Evolutionary conservation across 37 sponge, comb jelly and placozoan genomes (phyloP).

Genomic region (Bolinopsis microptera): DNA sequence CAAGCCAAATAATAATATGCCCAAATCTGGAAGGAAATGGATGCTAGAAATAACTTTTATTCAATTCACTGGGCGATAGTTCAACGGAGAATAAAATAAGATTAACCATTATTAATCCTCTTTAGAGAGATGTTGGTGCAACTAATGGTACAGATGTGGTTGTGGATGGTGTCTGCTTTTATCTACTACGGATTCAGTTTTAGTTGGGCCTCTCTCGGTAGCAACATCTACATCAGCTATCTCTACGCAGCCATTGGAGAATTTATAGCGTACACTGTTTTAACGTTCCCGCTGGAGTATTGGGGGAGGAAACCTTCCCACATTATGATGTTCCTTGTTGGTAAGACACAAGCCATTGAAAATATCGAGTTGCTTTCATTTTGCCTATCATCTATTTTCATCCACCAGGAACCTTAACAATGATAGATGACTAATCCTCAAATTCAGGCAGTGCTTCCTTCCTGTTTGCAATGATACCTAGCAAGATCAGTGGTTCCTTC

Average conservation of each 20-base stretch:
- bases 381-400: too few species aligned
- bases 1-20: too few species aligned
- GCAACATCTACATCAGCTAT: slow-evolving; percentile 6
- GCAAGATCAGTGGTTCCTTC: slow-evolving; percentile 7
- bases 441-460: slow-evolving; percentile 15
- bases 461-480: slow-evolving; percentile 1
- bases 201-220: slow-evolving; percentile 7
- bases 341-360: too few species aligned
- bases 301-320: neutral
- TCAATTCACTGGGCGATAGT: too few species aligned
- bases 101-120: too few species aligned
- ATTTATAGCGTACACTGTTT: neutral
- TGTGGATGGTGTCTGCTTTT: slow-evolving; percentile 29
- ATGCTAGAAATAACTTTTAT: too few species aligned
- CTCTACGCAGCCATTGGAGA: slow-evolving; percentile 8
- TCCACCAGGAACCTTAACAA: too few species aligned
- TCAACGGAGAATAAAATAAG: too few species aligned
- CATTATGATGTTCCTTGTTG: neutral
- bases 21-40: too few species aligned
- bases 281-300: neutral
- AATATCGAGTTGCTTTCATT: too few species aligned
- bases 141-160: neutral
- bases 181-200: slow-evolving; percentile 59
- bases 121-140: slow-evolving; percentile 1
- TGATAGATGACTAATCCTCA: too few species aligned